Evolutionary conservation across 2,113 vertebrate species (phyloP).

Genomic region (Noturus placidus): DNA sequence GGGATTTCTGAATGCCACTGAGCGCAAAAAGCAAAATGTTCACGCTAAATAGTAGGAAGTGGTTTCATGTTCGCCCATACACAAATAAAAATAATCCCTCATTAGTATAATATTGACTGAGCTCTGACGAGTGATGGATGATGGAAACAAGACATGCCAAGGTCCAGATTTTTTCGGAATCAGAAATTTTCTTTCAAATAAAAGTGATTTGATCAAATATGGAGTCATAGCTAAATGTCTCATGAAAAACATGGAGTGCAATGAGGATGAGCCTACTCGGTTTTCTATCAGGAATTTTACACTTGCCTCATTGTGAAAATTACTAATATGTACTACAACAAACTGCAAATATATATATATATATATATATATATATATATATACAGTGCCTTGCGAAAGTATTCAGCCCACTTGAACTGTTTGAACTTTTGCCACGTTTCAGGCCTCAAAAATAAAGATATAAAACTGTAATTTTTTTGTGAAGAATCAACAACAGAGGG

Average conservation of each 20-base stretch:
- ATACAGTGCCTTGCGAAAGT: no score
- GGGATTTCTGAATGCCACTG: slow-evolving; percentile 43
- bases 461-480: no score
- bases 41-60: slow-evolving; percentile 49
- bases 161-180: not conserved
- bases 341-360: not conserved
- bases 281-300: not conserved
- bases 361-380: no score
- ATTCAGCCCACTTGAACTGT: no score
- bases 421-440: no score
- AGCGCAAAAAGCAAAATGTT: slow-evolving; percentile 46
- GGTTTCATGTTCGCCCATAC: not conserved
- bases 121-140: not conserved
- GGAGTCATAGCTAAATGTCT: no score
- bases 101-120: not conserved
- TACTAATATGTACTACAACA: not conserved
- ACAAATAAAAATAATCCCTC: not conserved
- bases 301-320: not conserved
- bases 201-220: no score
- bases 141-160: not conserved
- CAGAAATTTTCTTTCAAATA: no score
- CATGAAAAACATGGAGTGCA: no score
- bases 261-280: no score
- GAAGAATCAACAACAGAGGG: no score
- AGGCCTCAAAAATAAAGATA: no score